Conservation (phyloP, 2,888 invertebrate species). For the Melanchra persicariae region DNA sequence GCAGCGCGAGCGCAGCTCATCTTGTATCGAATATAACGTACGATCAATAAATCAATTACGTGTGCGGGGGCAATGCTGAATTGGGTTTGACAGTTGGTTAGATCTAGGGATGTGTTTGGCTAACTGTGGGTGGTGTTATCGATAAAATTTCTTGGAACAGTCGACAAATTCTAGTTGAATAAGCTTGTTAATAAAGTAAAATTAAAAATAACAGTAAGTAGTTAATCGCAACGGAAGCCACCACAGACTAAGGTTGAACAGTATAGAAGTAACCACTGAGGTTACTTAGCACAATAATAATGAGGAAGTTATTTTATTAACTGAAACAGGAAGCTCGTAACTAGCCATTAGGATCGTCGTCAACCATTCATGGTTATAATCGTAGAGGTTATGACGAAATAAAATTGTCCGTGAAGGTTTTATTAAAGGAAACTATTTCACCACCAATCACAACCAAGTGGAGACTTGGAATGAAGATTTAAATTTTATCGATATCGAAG, state of each 20-base stretch:
- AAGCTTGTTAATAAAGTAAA: not conserved
- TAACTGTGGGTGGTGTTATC: slow-evolving; percentile 65
- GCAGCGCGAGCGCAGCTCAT: slow-evolving; percentile 81
- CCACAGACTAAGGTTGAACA: slow-evolving; percentile 29
- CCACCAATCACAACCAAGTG: not conserved
- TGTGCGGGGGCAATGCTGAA: slow-evolving; percentile 89
- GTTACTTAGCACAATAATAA: slow-evolving; percentile 42
- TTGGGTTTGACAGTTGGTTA: slow-evolving; percentile 90
- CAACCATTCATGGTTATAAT: slow-evolving; percentile 44
- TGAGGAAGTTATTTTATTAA: slow-evolving; percentile 52
- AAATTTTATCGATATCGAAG: slow-evolving; percentile 49
- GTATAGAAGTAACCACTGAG: slow-evolving; percentile 33
- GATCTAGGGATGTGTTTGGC: slow-evolving; percentile 77
- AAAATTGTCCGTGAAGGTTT: slow-evolving; percentile 19
- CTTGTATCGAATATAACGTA: slow-evolving; percentile 90
- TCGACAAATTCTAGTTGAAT: not conserved
- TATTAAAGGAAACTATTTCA: slow-evolving; percentile 10
- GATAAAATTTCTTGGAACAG: slow-evolving; percentile 47
- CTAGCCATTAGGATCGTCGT: slow-evolving; percentile 42
- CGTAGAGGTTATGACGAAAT: slow-evolving; percentile 35
- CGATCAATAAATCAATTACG: slow-evolving; percentile 91
- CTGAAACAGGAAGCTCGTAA: slow-evolving; percentile 50
- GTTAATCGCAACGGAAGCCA: slow-evolving; percentile 25
- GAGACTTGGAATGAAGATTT: not conserved
- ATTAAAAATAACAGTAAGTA: slow-evolving; percentile 2